Base-by-base conservation (phyloP, 2,888 invertebrate species). In the Amphipoea oculea region DNA sequence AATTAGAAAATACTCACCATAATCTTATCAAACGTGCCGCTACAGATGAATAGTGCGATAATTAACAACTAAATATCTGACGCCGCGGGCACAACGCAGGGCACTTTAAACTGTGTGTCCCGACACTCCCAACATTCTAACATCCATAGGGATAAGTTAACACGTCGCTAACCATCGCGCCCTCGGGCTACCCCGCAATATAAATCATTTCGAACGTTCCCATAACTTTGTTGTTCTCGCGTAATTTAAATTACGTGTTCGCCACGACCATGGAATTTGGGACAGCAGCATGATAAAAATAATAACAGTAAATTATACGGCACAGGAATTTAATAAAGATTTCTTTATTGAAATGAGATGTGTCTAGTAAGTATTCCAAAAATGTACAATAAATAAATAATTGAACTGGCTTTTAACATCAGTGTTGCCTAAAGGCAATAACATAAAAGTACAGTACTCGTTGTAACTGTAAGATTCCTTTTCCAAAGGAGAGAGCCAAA, bases 171-270 rank as follows among this genome's bases (percentile, higher is more conserved):
- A 86, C 90, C 93, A 93, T 92, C 92, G 90, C 89, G 89, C 95
- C 93, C 93, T 89, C 84, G 92, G 95, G 94, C 91, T 91, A 91
- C 90, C 93, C 93, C 90, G 86, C 88, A 92, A 91, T 94, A 95
- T 95, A 95, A 95, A 95, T 95, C 95, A 95, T 95, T 90, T 90
- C 85, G 82, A 89, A 89, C 90, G 90, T 89, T 88, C 89, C 90
- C 91, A 92, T 91, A 95, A 95, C 94, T 95, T 95, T 94, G 93
- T 95, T 94, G 93, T 92, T 92, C 89, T 87, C 91, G 88, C 86
- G 92, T 94, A 93, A 93, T 95, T 94, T 93, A 91, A 93, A 92
- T 90, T 93, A 93, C 92, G 92, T 92, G 93, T 93, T 92, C 91
- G 90, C 90, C 86, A 87, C 91, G 92, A 89, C 91, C 88, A 88